phyloP scores from a whole-genome alignment of 2,888 invertebrate genomes.

The Drosophila aldrichi region DNA sequence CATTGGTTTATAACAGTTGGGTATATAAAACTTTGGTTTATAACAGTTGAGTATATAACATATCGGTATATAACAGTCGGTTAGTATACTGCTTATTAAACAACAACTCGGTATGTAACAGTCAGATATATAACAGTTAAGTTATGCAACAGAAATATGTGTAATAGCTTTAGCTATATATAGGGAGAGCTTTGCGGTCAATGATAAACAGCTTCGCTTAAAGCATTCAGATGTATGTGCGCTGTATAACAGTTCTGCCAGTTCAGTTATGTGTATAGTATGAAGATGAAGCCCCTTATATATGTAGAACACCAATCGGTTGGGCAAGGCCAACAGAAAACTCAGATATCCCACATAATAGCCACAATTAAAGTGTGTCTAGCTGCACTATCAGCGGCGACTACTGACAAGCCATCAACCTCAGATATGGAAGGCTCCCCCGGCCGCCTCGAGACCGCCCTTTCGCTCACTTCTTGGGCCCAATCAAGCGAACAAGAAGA shows the following conservation, averaged over 20 bases:
- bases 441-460: not conserved
- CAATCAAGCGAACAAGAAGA: conserved; percentile 36
- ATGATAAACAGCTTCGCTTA: not conserved
- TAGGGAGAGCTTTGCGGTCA: not conserved
- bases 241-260: not conserved
- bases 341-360: conserved; percentile 34
- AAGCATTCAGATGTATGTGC: too few relatives aligned
- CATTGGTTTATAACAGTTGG: not conserved
- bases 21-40: too few relatives aligned
- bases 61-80: too few relatives aligned
- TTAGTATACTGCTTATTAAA: not conserved
- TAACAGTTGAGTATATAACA: not conserved
- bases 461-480: conserved; percentile 11
- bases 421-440: conserved; percentile 9
- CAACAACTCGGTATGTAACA: not conserved
- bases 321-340: conserved; percentile 23
- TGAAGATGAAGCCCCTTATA: too few relatives aligned
- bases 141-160: too few relatives aligned
- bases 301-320: not conserved
- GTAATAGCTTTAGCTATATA: too few relatives aligned
- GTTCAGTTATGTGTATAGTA: not conserved
- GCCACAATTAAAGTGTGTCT: conserved; percentile 47
- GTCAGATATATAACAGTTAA: too few relatives aligned
- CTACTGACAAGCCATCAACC: conserved; percentile 55
- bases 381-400: conserved; percentile 42